A percentile compares a stretch with the other conserved stretches of the same genome.
Evolutionary conservation across 2,113 vertebrate species (phyloP).

Genomic region (Lepisosteus osseus): DNA sequence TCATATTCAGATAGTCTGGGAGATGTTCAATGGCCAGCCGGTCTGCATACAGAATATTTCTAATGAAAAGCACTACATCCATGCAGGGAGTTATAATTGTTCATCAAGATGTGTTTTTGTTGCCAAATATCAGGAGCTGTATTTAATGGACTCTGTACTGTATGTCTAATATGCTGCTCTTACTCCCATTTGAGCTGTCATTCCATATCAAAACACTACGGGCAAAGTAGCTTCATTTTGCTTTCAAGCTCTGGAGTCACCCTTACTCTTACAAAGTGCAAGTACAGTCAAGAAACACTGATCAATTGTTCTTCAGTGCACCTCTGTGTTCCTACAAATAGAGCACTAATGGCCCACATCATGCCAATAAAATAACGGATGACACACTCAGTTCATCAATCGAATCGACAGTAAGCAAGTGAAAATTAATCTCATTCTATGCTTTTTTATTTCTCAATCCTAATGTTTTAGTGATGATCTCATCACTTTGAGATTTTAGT

Average conservation of each 20-base stretch:
- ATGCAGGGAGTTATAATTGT: too few species aligned
- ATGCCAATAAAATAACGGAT: slow-evolving; percentile 79
- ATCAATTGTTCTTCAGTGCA: slow-evolving; percentile 49
- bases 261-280: neutral
- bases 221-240: neutral
- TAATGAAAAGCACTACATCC: too few species aligned
- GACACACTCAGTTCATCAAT: slow-evolving; percentile 63
- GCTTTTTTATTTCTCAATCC: slow-evolving; percentile 14
- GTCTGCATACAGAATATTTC: too few species aligned
- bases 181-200: neutral
- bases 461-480: too few species aligned
- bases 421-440: slow-evolving; percentile 75
- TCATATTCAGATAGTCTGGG: too few species aligned
- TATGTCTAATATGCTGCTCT: neutral
- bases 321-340: slow-evolving; percentile 49
- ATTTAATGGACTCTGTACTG: too few species aligned
- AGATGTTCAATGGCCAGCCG: too few species aligned
- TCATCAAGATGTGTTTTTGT: too few species aligned
- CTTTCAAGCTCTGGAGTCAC: neutral
- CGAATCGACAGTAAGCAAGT: slow-evolving; percentile 75
- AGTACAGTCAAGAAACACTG: slow-evolving; percentile 44
- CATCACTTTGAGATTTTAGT: too few species aligned
- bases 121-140: too few species aligned
- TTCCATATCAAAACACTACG: neutral
- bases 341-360: slow-evolving; percentile 78